These are phyloP conservation scores for Gallinago solitaria DNA, from an alignment of 2,797 vertebrate species.

Conservation along the genomic window DNA sequence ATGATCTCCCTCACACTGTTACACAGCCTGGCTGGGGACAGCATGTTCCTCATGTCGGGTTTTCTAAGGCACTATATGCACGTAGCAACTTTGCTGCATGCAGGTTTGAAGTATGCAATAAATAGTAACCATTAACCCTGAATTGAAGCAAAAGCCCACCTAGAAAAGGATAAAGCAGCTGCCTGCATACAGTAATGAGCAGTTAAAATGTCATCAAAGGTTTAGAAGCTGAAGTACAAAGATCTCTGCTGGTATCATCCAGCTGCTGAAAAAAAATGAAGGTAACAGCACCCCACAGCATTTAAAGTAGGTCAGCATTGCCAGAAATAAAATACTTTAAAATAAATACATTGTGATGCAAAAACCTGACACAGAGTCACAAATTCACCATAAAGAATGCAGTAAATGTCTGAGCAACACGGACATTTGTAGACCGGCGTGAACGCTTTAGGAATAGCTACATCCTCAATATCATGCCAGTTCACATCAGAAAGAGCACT, in stretches of 20 bases:
- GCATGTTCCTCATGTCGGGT: background rate
- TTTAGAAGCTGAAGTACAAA: constrained; percentile 39
- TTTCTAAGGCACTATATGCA: background rate
- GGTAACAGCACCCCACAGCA: background rate
- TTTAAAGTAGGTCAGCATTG: constrained; percentile 17
- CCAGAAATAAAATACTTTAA: background rate
- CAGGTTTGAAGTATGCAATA: constrained; percentile 45
- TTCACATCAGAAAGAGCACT: background rate
- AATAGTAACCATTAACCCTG: constrained; percentile 71
- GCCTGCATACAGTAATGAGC: background rate
- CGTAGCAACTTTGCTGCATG: background rate
- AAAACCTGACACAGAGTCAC: background rate
- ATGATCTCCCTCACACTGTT: background rate
- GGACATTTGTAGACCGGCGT: background rate
- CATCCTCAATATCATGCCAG: background rate
- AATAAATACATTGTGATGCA: background rate
- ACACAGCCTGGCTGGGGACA: background rate
- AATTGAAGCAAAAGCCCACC: background rate
- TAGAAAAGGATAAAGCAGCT: constrained; percentile 11
- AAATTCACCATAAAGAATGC: background rate
- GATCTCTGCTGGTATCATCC: background rate
- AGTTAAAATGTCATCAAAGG: constrained; percentile 36
- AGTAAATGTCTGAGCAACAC: accelerated
- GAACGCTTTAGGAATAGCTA: background rate
- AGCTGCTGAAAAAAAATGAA: background rate